A percentile compares a stretch with the other conserved stretches of the same genome.
phyloP scores from a whole-genome alignment of 2,888 invertebrate species.

The Chalcis sispes region DNA sequence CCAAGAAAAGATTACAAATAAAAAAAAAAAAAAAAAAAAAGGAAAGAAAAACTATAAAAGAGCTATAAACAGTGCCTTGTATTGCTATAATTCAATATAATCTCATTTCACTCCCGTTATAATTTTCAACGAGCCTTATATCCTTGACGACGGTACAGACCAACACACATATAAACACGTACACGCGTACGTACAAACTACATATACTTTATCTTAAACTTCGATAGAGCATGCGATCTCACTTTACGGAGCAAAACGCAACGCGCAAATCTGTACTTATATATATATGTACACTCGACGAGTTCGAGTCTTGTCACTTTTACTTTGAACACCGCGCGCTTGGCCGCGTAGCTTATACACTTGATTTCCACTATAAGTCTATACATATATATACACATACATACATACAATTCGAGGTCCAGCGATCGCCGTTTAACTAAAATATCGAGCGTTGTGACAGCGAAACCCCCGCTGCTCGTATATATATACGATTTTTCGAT shows the following conservation, averaged over 20 bases:
- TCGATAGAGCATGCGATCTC: too few species aligned
- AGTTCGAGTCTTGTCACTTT: constrained; percentile 38
- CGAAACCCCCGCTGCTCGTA: neutral
- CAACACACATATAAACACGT: neutral
- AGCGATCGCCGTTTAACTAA: too few species aligned
- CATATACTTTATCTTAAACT: neutral
- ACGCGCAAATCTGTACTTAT: too few species aligned
- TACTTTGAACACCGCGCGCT: constrained; percentile 5
- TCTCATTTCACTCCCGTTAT: neutral
- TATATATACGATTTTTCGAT: constrained; percentile 25
- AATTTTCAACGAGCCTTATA: neutral
- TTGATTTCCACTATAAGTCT: too few species aligned
- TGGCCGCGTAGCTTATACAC: neutral
- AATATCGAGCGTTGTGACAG: constrained; percentile 16
- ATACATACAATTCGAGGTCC: too few species aligned
- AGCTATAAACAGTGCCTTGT: neutral
- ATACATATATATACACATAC: too few species aligned
- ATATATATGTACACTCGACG: neutral
- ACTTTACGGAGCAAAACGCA: too few species aligned
- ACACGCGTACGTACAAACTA: neutral
- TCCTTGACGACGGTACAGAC: neutral
- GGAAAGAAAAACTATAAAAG: too few species aligned
- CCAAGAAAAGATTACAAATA: too few species aligned
- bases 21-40: too few species aligned
- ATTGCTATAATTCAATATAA: constrained; percentile 15